These are phyloP conservation scores for Octopus bimaculoides DNA, from an alignment of 1,140 invertebrate species.

Conservation along the genomic window DNA sequence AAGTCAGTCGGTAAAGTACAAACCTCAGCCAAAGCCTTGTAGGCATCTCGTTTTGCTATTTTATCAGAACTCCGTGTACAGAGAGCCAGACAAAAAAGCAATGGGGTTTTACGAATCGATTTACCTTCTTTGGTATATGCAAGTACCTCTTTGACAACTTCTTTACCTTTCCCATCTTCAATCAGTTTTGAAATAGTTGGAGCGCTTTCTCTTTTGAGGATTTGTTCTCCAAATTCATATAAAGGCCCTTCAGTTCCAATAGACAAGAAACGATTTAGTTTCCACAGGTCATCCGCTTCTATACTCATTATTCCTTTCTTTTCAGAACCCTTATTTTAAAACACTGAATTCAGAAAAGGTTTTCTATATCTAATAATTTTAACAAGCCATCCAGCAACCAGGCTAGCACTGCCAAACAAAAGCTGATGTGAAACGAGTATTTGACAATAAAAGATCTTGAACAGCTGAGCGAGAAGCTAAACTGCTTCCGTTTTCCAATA, in stretches of 20 bases:
- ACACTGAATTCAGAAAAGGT: too few species aligned
- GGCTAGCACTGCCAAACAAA: too few species aligned
- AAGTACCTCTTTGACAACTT: conserved; percentile 33
- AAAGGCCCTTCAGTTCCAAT: conserved; percentile 27
- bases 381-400: too few species aligned
- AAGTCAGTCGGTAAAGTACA: conserved; percentile 63
- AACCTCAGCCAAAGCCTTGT: conserved; percentile 60
- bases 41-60: conserved; percentile 59
- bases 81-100: conserved; percentile 64
- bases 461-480: too few species aligned
- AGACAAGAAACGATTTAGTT: conserved; percentile 24
- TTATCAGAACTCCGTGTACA: conserved; percentile 57
- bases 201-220: conserved; percentile 22
- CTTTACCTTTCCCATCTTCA: conserved; percentile 27
- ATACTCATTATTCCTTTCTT: background rate
- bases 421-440: too few species aligned
- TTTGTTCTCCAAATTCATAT: conserved; percentile 25
- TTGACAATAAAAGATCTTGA: too few species aligned
- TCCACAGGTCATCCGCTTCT: conserved; percentile 19
- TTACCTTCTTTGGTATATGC: conserved; percentile 24
- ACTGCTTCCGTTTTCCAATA: too few species aligned
- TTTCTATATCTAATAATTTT: too few species aligned
- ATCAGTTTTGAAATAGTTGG: conserved; percentile 23
- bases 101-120: conserved; percentile 55
- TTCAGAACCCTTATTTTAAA: too few species aligned